These are phyloP conservation scores for Coenonympha arcania DNA, from an alignment of 2,888 invertebrate species.

Conservation along the genomic window DNA sequence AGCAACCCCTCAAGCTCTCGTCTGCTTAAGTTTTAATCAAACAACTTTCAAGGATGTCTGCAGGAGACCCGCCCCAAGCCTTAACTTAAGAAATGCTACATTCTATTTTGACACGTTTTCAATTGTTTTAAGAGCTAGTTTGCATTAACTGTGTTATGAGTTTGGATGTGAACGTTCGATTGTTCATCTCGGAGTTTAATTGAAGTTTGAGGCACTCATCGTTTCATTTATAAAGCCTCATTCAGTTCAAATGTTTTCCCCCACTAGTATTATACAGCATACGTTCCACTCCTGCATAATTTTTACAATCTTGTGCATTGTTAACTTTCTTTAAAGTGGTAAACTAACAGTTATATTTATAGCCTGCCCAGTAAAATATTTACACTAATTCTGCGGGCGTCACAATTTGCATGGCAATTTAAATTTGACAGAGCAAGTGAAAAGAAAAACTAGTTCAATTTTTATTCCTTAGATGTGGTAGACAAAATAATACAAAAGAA, in stretches of 20 bases:
- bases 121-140: background rate
- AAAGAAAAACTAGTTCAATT: no score
- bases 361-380: no score
- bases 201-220: slow-evolving; percentile 18
- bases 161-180: slow-evolving; percentile 13
- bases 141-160: background rate
- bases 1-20: slow-evolving; percentile 1
- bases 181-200: slow-evolving; percentile 20
- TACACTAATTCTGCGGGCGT: no score
- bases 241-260: slow-evolving; percentile 20
- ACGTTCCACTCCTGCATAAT: no score
- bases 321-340: no score
- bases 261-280: no score
- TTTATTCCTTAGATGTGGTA: no score
- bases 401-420: no score
- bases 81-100: background rate
- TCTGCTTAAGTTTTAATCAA: slow-evolving; percentile 63
- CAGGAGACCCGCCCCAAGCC: slow-evolving; percentile 7
- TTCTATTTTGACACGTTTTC: background rate
- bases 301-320: no score
- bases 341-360: no score
- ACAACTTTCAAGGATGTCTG: slow-evolving; percentile 38
- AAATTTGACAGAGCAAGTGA: no score
- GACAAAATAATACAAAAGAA: no score
- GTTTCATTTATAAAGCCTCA: slow-evolving; percentile 11